Evolutionary conservation across 2,113 vertebrate genomes (phyloP).

Genomic region (Hydrochoerus hydrochaeris): DNA sequence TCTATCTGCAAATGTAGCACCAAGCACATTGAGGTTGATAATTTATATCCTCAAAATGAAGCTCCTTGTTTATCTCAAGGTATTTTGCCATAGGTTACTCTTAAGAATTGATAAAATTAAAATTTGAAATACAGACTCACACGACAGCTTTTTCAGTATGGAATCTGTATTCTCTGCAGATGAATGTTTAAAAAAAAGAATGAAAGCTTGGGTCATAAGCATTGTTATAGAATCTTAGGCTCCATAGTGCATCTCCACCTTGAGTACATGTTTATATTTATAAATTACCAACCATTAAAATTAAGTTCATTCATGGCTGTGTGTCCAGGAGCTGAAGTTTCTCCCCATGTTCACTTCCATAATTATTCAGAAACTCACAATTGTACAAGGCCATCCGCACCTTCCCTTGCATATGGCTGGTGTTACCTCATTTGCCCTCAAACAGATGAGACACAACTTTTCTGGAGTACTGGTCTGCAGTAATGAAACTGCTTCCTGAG

Average conservation of each 20-base stretch:
- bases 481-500: background rate
- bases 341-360: background rate
- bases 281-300: background rate
- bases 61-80: background rate
- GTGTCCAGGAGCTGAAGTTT: background rate
- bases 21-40: background rate
- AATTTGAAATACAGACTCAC: background rate
- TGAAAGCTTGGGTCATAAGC: background rate
- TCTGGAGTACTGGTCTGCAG: background rate
- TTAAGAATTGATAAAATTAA: background rate
- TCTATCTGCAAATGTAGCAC: background rate
- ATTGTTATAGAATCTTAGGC: background rate
- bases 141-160: background rate
- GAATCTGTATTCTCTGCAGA: slow-evolving; percentile 14
- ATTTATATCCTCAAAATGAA: slow-evolving; percentile 19
- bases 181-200: background rate
- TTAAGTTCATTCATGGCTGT: background rate
- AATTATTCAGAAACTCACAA: slow-evolving; percentile 3
- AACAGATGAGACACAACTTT: background rate
- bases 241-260: background rate
- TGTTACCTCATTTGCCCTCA: background rate
- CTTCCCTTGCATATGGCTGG: background rate
- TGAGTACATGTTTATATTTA: background rate
- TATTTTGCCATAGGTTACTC: background rate
- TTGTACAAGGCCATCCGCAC: background rate